Conservation (phyloP, 2,888 invertebrate species). For the Steinernema scapterisci region DNA sequence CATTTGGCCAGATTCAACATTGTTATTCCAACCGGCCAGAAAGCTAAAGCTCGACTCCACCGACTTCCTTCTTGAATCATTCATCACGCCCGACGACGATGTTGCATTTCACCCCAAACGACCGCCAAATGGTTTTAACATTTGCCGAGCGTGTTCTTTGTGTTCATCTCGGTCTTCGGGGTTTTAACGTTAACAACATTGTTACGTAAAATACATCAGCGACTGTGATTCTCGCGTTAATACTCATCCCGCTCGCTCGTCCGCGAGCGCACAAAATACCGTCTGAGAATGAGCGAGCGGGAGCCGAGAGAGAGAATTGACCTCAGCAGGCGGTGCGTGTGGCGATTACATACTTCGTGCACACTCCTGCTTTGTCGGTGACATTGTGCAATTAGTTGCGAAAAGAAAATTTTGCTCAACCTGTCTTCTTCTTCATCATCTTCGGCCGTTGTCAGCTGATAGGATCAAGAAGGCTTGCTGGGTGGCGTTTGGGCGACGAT, state of each 20-base stretch:
- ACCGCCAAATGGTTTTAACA: background rate
- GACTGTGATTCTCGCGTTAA: background rate
- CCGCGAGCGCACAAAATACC: no score
- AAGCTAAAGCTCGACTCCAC: no score
- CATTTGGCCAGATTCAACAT: no score
- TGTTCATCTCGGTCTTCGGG: background rate
- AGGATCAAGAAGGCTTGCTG: background rate
- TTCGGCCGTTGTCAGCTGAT: background rate
- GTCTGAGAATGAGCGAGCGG: background rate
- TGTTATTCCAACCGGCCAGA: no score
- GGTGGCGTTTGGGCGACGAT: background rate
- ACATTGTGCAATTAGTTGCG: constrained; percentile 16
- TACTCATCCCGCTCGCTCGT: background rate
- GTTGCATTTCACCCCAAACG: background rate
- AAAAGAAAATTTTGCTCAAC: background rate
- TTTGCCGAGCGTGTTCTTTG: constrained; percentile 6
- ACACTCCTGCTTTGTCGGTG: background rate
- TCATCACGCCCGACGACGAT: no score
- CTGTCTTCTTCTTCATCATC: no score
- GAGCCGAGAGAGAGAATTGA: constrained; percentile 18
- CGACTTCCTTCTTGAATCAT: no score
- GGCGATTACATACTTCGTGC: constrained; percentile 7
- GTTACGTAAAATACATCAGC: constrained; percentile 20
- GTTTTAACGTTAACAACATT: constrained; percentile 29
- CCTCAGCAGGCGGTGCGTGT: constrained; percentile 25